Evolutionary conservation across 2,113 vertebrate genomes (phyloP).

Genomic region (Petroica traversi): DNA sequence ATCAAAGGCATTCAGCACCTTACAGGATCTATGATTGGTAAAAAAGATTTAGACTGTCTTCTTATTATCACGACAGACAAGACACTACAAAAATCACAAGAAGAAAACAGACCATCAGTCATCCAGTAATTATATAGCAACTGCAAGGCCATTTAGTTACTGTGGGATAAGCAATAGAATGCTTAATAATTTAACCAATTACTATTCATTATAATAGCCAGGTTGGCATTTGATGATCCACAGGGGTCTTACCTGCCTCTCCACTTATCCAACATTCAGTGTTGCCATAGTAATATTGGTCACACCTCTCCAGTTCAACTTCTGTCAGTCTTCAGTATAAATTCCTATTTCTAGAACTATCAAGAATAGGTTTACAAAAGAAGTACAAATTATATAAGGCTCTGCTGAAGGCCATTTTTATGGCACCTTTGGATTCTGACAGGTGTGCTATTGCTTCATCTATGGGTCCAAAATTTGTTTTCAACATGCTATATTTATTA

Average conservation of each 20-base stretch:
- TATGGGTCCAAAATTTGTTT: neutral
- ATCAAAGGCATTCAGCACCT: neutral
- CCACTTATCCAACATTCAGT: conserved; percentile 44
- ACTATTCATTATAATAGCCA: conserved; percentile 72
- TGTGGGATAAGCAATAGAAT: conserved; percentile 77
- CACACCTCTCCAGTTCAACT: conserved; percentile 61
- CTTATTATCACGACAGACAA: conserved; percentile 49
- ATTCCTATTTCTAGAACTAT: conserved; percentile 58
- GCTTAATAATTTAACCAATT: conserved; percentile 80
- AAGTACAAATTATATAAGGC: conserved; percentile 51
- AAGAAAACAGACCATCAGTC: conserved; percentile 70
- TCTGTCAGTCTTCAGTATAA: conserved; percentile 61
- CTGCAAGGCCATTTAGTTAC: conserved; percentile 72
- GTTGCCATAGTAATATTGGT: conserved; percentile 44
- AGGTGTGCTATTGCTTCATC: conserved; percentile 14
- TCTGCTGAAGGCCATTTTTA: conserved; percentile 14
- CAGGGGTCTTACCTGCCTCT: conserved; percentile 70
- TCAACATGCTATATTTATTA: neutral
- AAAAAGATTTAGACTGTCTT: neutral
- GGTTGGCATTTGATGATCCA: conserved; percentile 74
- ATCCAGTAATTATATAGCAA: conserved; percentile 73
- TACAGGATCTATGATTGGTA: neutral
- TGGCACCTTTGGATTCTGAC: conserved; percentile 36
- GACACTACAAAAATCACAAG: conserved; percentile 37
- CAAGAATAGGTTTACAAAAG: conserved; percentile 56